Base-by-base conservation (phyloP, 2,113 vertebrate genomes). In the Sakesphorus luctuosus region DNA sequence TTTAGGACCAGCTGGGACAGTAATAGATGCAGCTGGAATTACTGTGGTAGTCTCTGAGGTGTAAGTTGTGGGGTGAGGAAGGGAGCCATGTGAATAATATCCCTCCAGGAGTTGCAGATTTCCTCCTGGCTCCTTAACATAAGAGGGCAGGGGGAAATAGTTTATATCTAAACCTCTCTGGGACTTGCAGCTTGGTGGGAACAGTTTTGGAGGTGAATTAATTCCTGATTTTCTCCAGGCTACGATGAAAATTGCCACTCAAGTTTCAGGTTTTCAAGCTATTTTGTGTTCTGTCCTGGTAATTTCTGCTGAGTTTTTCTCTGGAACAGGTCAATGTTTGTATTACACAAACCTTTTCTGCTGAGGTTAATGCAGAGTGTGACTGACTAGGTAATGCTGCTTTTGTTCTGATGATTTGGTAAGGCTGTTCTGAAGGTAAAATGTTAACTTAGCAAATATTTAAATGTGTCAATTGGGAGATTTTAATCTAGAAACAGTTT, bases 401-500 rank as follows among this genome's bases (percentile, higher is more conserved):
- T 72, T 61, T 62, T 69, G 76, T 49, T 53, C 53, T 0, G 0
- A 36, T 13, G 69, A 5, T 46, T 78, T 84, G 38, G 47, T 68
- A 63, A 62, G 71, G 85, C 2, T 82, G 62, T 87, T 55, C 81
- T 62, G 77, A 62, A 69, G 53, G 28, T 87, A 87, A 87, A 90
- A 79, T 28, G 26, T 87, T 52, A 82, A 66, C 38, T 46, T 61
- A 87, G 67, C 33, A 87, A 75, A 65, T 85, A 82, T 94, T 83
- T 66, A 36, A 69, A 77, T 87, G 79, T 52, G 67, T 31, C 89
- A 87, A 82, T 31, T 18, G 50, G 2, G 33, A 93, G 40, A 61
- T 82, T 85, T 93, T 83, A 87, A 90, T 83, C 4, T 9, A 93
- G 82, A 91, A 91, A 73, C 58, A 15, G 67, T 80, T 88, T 91